Evolutionary conservation across 1,140 invertebrate species (phyloP), one percentile per base, ranked within the genome.

Genomic region (Helicoverpa armigera): DNA sequence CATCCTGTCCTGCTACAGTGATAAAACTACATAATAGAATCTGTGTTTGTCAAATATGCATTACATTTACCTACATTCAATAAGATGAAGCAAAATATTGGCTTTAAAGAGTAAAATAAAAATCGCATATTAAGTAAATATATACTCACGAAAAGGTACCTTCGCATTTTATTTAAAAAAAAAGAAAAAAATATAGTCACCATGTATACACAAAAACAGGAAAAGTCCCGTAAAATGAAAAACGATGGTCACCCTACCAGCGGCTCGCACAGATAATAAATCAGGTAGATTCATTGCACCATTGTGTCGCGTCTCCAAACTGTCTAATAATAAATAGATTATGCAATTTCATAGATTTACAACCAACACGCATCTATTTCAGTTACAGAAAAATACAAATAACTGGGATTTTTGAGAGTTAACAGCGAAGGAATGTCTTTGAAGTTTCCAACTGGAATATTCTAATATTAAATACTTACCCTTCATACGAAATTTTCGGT

Each of bases 251-350:
- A n/a, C 69, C n/a, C 56, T 73, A 73, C 14, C 16, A n/a, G 56
- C 69, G 78, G n/a, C 56, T 61, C 35, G 67, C 48, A 35, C 63
- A 53, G 72, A 77, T 43, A 72, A 84, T 86, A 86, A 80, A 83
- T 84, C 81, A 83, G 65, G 50, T 51, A 86, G 85, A 86, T 85
- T 85, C 83, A 86, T 86, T 86, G 83, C 83, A 75, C 83, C 80
- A 86, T 86, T 86, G 83, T 86, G 69, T 69, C 60, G 58, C 43
- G 35, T 58, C 80, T 53, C 61, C 75, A 69, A 67, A 63, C 69
- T 50, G 16, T 82, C 83, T 85, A 82, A 80, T 84, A 82, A 86
- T 86, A 85, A 80, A 80, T 50, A 58, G 51, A 73, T 83, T 85
- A 85, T 86, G 83, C 81, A 86, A 86, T 81, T 80, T 70, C 72